Base-by-base conservation (phyloP, 2,888 invertebrate species). In the Drosophila formosana region DNA sequence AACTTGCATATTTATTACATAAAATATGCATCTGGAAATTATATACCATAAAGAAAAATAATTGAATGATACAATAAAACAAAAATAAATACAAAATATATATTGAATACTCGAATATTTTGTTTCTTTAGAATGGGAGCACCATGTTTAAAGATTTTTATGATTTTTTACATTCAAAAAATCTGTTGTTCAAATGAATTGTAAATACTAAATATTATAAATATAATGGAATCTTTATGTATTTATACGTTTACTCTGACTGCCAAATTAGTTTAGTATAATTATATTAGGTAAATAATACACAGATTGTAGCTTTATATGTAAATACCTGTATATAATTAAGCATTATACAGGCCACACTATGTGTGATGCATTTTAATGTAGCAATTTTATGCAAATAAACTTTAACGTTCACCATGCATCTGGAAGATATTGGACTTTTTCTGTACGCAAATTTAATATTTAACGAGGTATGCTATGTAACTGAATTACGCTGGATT, bases 201-300 rank as follows among this genome's bases (percentile, higher is more conserved):
- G 18, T 18, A 41, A 41, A 41, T 7, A 18, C 13, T 41, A 13
- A 13, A 41, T 41, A 41, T 41, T 6, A 41, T 41, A 37, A 37
- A 37, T 37, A n/a, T 37, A 37, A 37, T 37, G 13, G 39, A 41
- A 37, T 37, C 4, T 37, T 41, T 41, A 13, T 41, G 39, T 41
- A 41, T 41, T 41, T 41, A 13, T 41, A 13, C 13, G 13, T 18
- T 13, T 18, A 18, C 39, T 41, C 37, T 37, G 37, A 41, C 3
- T 41, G 13, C 7, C 39, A 3, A 18, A 41, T 18, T 41, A 18
- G 37, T 13, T 39, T 8, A 39, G 2, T 9, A 34, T 9, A n/a
- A 11, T 11, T 37, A 37, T 18, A 18, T 41, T 18, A 18, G 7
- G 11, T 13, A 13, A 6, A 3, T 13, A 39, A 39, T 39, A 39